Conservation (phyloP, 1,140 invertebrate species). For the Drosophila azteca region DNA sequence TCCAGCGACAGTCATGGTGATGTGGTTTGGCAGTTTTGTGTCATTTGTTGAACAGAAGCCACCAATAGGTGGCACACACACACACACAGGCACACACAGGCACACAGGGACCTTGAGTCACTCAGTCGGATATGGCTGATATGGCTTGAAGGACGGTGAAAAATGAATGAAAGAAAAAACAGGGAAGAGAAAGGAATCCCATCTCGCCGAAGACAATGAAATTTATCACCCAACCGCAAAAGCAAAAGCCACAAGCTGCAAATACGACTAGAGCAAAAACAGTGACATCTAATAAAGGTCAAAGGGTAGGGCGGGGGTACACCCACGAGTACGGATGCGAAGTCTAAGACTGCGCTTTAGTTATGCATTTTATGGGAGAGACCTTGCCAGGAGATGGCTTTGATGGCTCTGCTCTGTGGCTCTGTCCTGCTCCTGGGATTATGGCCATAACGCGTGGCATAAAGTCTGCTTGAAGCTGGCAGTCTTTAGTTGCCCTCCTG, state of each 20-base stretch:
- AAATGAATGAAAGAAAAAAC: slow-evolving; percentile 36
- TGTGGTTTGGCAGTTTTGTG: slow-evolving; percentile 78
- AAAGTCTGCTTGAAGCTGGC: slow-evolving; percentile 31
- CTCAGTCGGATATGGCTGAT: slow-evolving; percentile 41
- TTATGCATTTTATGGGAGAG: slow-evolving; percentile 54
- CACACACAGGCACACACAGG: slow-evolving; percentile 52
- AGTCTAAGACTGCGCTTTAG: slow-evolving; percentile 52
- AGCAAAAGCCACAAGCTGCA: slow-evolving; percentile 54
- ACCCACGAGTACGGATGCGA: slow-evolving; percentile 40
- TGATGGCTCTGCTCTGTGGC: slow-evolving; percentile 47
- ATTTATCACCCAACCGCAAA: slow-evolving; percentile 71
- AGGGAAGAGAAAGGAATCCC: slow-evolving; percentile 20
- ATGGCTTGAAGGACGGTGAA: slow-evolving; percentile 47
- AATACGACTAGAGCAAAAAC: slow-evolving; percentile 36
- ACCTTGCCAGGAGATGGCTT: slow-evolving; percentile 36
- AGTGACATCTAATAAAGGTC: slow-evolving; percentile 60
- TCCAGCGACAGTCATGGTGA: slow-evolving; percentile 78
- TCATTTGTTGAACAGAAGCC: slow-evolving; percentile 74
- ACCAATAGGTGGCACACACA: slow-evolving; percentile 30
- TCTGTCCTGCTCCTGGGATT: slow-evolving; percentile 31
- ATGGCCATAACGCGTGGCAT: slow-evolving; percentile 44
- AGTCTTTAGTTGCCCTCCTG: slow-evolving; percentile 1
- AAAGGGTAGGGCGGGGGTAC: slow-evolving; percentile 6
- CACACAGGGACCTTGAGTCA: slow-evolving; percentile 43
- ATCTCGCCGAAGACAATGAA: slow-evolving; percentile 46